Evolutionary conservation across 2,888 invertebrate species (phyloP), one percentile per base, ranked within the genome.

Genomic region (Gastrophysa polygoni): DNA sequence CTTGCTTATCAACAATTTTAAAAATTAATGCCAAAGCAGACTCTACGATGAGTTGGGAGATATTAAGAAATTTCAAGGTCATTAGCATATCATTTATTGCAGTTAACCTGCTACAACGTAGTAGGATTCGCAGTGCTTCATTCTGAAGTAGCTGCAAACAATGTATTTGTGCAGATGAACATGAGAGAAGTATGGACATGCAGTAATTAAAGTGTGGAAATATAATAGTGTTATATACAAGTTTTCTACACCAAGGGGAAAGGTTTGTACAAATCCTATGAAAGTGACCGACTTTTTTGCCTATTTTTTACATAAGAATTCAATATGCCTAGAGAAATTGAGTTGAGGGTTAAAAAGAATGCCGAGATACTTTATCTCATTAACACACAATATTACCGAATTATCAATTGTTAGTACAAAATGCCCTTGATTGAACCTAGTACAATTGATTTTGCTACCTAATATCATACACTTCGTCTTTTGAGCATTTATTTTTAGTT

Each of bases 51-150:
- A 52, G 34, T 52, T 52, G 52, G 10, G 32, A 17, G 34, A 52
- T 29, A 51, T 51, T 29, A 1, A 51, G 29, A 14, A 29, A 51
- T 29, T 51, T 29, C 29, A 51, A 46, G 14, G 28, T 14, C 50
- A 14, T 29, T 51, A 32, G 28, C 52, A 52, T 48, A 34, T 52
- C 32, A 34, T 16, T 52, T 24, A 52, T 32, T 34, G 52, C 17
- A 8, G 38, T 52, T 14, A 34, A 52, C 34, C 52, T 34, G 52
- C 34, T 34, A 32, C 32, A 52, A 18, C 34, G 52, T 17, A 32
- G 34, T 16, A 52, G 34, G 34, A 52, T 52, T 16, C 38, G 52
- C 52, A 52, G 1, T 34, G 52, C 50, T 28, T 51, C 8, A 51
- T 51, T 29, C 29, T 51, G 29, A 16, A 51, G 50, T 24, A 51